phyloP scores from a whole-genome alignment of 2,797 vertebrate genomes.

The Sebastes matsubarae region DNA sequence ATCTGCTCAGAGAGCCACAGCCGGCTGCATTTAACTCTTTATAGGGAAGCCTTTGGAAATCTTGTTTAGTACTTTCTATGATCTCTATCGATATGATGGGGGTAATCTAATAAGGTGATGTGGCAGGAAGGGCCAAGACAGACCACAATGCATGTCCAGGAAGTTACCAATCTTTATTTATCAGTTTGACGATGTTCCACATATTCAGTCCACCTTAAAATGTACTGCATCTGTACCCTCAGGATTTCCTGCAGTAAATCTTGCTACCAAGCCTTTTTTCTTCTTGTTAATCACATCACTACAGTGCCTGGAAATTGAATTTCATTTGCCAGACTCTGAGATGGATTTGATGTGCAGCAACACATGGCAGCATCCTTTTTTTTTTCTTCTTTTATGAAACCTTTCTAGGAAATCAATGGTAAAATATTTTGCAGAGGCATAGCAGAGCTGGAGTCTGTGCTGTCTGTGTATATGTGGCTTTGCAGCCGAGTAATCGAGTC shows the following conservation, averaged over 20 bases:
- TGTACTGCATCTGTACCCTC: background rate
- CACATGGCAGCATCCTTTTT: slow-evolving; percentile 16
- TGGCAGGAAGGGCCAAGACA: background rate
- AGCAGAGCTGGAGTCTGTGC: background rate
- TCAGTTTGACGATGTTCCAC: background rate
- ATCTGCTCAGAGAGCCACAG: background rate
- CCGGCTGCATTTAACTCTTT: background rate
- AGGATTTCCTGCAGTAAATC: slow-evolving; percentile 29
- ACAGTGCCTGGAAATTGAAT: slow-evolving; percentile 47
- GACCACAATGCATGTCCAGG: background rate
- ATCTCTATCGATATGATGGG: background rate
- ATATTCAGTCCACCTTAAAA: slow-evolving; percentile 23
- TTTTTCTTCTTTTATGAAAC: slow-evolving; percentile 1
- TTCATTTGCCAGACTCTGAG: slow-evolving; percentile 45
- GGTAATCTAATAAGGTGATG: slow-evolving; percentile 1
- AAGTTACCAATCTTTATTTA: background rate
- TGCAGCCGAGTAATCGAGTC: slow-evolving; percentile 19
- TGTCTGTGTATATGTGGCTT: background rate
- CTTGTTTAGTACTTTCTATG: slow-evolving; percentile 15
- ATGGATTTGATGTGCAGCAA: slow-evolving; percentile 50
- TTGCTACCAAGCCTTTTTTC: background rate
- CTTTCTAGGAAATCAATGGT: slow-evolving; percentile 48
- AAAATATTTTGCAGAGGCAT: slow-evolving; percentile 40
- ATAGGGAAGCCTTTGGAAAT: slow-evolving; percentile 5
- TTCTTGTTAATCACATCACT: slow-evolving; percentile 49